These are phyloP conservation scores for Bugula neritina DNA, from an alignment of 2,888 invertebrate genomes.

Conservation along the genomic window DNA sequence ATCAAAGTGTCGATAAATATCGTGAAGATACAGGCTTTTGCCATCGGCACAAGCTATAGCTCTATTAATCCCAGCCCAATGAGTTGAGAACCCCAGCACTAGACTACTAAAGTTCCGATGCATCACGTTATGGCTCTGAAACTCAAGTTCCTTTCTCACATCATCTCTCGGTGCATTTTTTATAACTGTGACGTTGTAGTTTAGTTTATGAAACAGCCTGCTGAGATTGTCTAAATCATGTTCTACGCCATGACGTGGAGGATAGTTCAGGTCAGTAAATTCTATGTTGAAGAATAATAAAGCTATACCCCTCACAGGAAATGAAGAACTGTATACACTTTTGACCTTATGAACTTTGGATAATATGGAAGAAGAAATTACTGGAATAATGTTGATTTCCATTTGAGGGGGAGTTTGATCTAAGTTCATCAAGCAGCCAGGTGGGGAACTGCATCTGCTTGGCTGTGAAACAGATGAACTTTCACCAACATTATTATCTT, in stretches of 20 bases:
- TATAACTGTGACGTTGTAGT: slow-evolving; percentile 1
- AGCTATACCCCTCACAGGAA: slow-evolving; percentile 21
- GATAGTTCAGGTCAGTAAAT: slow-evolving; percentile 3
- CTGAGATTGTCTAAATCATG: slow-evolving; percentile 16
- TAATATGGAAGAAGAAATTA: not conserved
- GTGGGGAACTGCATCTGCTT: not conserved
- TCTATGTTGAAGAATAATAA: slow-evolving; percentile 17
- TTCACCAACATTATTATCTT: too few relatives aligned
- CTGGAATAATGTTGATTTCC: slow-evolving; percentile 14
- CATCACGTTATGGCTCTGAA: not conserved
- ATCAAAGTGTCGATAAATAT: slow-evolving; percentile 25
- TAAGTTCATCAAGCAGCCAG: not conserved
- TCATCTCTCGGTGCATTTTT: not conserved
- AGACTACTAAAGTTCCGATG: slow-evolving; percentile 15
- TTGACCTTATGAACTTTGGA: not conserved
- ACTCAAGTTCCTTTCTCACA: not conserved
- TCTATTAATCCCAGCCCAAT: not conserved
- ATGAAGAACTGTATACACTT: not conserved
- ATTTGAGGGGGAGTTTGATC: not conserved
- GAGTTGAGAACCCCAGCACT: slow-evolving; percentile 8
- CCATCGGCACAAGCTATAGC: slow-evolving; percentile 18
- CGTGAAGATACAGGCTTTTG: not conserved
- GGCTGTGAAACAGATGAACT: not conserved
- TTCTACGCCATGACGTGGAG: slow-evolving; percentile 5
- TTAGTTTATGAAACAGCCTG: not conserved